Percentiles rank a stretch among this genome's conserved stretches.
Evolutionary conservation across 2,797 vertebrate species (phyloP).

Genomic region (Apodemus agrarius): DNA sequence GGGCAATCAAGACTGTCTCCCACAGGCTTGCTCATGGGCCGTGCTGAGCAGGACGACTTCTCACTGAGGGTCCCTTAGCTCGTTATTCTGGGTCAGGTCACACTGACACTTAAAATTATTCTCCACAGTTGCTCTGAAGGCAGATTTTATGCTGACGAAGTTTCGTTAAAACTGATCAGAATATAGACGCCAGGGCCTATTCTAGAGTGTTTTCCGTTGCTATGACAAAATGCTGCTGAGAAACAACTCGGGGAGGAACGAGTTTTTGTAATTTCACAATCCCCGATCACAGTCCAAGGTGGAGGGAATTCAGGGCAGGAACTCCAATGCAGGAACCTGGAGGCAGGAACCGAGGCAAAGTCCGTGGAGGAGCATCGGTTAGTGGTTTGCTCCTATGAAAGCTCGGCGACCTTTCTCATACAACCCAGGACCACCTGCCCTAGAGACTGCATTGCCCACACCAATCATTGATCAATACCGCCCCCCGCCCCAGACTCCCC

Average conservation of each 20-base stretch:
- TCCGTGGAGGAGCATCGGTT: not conserved
- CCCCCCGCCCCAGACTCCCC: not conserved
- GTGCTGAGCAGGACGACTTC: too few species aligned
- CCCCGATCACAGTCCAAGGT: not conserved
- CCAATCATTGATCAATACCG: not conserved
- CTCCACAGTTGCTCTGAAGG: not conserved
- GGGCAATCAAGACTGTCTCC: not conserved
- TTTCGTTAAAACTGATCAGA: not conserved
- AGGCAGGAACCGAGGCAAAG: not conserved
- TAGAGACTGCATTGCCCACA: too few species aligned
- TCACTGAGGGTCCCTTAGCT: not conserved
- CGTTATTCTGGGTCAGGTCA: not conserved
- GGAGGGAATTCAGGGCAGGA: not conserved
- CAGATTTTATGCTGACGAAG: not conserved
- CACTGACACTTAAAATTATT: not conserved
- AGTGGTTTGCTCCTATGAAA: not conserved
- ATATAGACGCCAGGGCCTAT: fast-evolving
- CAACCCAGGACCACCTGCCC: not conserved
- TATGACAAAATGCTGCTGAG: not conserved
- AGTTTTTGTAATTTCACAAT: not conserved
- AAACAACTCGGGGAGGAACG: not conserved
- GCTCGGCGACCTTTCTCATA: too few species aligned
- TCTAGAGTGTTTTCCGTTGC: not conserved
- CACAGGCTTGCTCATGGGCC: not conserved
- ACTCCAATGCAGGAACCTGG: not conserved